Evolutionary conservation across 2,113 vertebrate species (phyloP).

Genomic region (Butorides virescens): DNA sequence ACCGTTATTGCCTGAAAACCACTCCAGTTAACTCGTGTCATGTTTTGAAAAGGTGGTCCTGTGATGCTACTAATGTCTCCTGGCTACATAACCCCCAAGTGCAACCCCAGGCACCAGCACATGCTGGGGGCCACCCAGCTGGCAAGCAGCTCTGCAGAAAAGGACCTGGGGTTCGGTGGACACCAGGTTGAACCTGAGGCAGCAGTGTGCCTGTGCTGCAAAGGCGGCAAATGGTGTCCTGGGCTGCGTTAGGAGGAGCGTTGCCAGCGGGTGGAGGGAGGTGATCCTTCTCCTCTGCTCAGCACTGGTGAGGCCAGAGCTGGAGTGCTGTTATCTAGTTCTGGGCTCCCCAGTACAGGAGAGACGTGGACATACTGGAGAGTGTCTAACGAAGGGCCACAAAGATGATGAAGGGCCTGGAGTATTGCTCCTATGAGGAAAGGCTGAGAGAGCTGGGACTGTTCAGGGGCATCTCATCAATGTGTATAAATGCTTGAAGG

Average conservation of each 20-base stretch:
- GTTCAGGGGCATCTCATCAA: neutral
- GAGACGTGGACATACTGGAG: too few relatives aligned
- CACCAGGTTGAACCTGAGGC: neutral
- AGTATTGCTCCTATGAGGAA: neutral
- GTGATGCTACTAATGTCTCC: neutral
- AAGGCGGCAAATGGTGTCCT: neutral
- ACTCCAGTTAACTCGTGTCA: neutral
- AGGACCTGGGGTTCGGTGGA: neutral
- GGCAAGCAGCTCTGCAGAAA: neutral
- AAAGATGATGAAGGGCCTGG: neutral
- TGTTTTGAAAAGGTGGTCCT: neutral
- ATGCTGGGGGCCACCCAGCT: neutral
- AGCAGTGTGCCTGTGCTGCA: neutral
- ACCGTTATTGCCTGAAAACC: neutral
- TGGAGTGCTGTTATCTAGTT: neutral
- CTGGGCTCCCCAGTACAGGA: neutral
- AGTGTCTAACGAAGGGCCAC: neutral
- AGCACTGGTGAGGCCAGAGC: neutral
- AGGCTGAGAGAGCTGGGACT: neutral
- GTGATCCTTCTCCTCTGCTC: neutral
- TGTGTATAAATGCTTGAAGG: neutral
- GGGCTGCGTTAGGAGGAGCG: neutral
- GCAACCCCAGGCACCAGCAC: neutral
- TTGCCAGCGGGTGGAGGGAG: neutral
- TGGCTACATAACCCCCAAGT: neutral